phyloP scores from a whole-genome alignment of 2,797 vertebrate species.

The Numenius phaeopus region DNA sequence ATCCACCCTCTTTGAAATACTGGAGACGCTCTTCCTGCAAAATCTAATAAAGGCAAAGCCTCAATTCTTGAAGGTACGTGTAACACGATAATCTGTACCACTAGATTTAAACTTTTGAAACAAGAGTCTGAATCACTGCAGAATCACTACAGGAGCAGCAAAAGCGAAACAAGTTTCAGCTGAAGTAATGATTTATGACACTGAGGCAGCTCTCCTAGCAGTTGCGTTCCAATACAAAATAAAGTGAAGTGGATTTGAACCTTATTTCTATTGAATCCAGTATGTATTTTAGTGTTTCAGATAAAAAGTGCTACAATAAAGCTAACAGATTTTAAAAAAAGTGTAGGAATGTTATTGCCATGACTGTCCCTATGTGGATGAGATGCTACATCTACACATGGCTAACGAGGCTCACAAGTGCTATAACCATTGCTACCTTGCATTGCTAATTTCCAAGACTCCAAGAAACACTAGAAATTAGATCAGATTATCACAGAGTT shows the following conservation, averaged over 20 bases:
- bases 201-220: background rate
- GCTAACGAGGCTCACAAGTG: background rate
- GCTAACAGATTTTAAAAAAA: background rate
- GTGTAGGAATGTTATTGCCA: background rate
- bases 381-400: background rate
- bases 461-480: background rate
- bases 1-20: background rate
- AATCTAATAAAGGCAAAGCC: background rate
- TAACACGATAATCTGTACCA: background rate
- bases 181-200: background rate
- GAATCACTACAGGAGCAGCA: background rate
- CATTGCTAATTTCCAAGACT: background rate
- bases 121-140: background rate
- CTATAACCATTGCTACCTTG: background rate
- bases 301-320: background rate
- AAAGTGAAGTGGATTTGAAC: background rate
- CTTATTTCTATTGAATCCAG: background rate
- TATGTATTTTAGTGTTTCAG: background rate
- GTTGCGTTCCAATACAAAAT: background rate
- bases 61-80: background rate
- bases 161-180: background rate
- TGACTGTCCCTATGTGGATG: background rate
- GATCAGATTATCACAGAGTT: background rate
- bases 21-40: background rate
- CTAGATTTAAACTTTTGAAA: background rate